A percentile compares a stretch with the other conserved stretches of the same genome.
Conservation (phyloP, 2,113 vertebrate genomes). For the Casuarius casuarius region DNA sequence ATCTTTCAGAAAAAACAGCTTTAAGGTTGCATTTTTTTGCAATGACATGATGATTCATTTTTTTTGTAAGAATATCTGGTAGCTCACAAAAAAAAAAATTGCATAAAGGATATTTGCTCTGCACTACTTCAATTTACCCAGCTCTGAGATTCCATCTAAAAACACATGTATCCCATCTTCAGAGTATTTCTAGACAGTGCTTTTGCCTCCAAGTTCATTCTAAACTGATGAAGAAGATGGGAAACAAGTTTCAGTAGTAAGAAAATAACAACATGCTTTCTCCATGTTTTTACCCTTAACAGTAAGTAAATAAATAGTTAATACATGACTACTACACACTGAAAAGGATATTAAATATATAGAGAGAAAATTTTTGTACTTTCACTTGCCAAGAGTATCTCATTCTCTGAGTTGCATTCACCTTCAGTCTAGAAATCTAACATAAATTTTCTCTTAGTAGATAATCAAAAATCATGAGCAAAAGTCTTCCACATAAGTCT, state of each 20-base stretch:
- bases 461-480: not conserved
- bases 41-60: not conserved
- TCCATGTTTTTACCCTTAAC: not conserved
- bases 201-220: not conserved
- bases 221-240: not conserved
- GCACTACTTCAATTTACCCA: not conserved
- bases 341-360: not conserved
- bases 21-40: not conserved
- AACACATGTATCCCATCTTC: rapidly evolving
- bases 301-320: not conserved
- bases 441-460: not conserved
- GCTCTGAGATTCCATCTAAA: not conserved
- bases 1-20: not conserved
- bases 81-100: not conserved
- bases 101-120: not conserved
- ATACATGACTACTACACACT: not conserved
- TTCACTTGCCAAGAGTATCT: not conserved
- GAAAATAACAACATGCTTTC: not conserved
- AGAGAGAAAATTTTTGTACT: not conserved
- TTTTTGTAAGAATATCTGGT: not conserved
- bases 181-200: not conserved
- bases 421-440: not conserved
- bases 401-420: not conserved
- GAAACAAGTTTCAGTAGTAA: not conserved
- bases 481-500: not conserved